Percentiles rank a stretch among this genome's conserved stretches.
phyloP scores from a whole-genome alignment of 2,113 vertebrate species.

The Toxotes chatareus region DNA sequence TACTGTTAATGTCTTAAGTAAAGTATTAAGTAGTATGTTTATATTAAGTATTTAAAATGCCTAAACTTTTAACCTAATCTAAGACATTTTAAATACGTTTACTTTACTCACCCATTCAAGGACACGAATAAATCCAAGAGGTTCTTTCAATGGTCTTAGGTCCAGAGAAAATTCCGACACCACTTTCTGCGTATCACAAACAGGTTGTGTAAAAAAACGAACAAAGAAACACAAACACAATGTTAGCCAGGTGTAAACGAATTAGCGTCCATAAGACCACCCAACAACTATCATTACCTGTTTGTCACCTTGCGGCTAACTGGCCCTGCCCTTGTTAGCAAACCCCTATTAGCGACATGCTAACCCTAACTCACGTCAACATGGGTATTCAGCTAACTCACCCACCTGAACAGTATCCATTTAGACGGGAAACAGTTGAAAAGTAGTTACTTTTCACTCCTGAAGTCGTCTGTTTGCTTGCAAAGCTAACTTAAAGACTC shows the following conservation, averaged over 20 bases:
- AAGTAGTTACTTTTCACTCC: background rate
- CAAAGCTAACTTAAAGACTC: slow-evolving; percentile 5
- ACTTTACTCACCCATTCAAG: slow-evolving; percentile 92
- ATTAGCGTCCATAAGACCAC: too few species aligned
- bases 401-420: slow-evolving; percentile 75
- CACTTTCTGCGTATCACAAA: slow-evolving; percentile 62
- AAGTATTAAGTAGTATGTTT: too few species aligned
- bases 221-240: background rate
- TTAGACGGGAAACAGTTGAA: background rate
- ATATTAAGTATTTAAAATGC: too few species aligned
- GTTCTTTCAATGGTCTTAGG: slow-evolving; percentile 90
- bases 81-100: background rate
- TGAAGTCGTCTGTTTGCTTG: background rate
- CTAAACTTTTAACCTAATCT: background rate
- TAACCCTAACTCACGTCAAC: slow-evolving; percentile 41
- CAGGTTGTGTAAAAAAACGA: background rate
- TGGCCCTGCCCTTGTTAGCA: slow-evolving; percentile 66
- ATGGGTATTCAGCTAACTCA: background rate
- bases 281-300: slow-evolving; percentile 6
- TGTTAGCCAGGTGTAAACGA: background rate
- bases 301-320: slow-evolving; percentile 54
- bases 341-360: slow-evolving; percentile 48
- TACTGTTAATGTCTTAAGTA: too few species aligned
- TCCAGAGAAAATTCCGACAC: slow-evolving; percentile 83
- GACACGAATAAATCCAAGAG: slow-evolving; percentile 93